Evolutionary conservation across 2,113 vertebrate genomes (phyloP).

Genomic region (Dromaius novaehollandiae): DNA sequence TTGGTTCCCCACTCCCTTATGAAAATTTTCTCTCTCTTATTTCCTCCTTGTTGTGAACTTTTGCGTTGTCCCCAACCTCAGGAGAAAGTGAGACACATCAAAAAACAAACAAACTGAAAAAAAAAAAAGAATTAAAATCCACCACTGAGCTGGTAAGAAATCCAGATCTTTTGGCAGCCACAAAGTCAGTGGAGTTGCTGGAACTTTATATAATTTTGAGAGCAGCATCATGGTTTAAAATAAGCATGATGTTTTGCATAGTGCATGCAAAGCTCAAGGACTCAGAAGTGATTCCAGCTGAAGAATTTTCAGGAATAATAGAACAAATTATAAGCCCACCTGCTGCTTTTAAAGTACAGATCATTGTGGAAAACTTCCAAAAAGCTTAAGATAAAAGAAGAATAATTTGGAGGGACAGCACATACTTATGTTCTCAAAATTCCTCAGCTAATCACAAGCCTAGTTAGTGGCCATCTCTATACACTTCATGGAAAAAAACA

Average conservation of each 20-base stretch:
- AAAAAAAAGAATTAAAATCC: background rate
- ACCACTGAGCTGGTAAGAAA: background rate
- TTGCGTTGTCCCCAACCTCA: background rate
- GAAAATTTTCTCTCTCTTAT: background rate
- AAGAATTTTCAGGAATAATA: background rate
- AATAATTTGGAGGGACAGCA: background rate
- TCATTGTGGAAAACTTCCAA: background rate
- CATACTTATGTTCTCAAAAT: background rate
- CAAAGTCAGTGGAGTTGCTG: background rate
- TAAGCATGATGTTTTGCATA: background rate
- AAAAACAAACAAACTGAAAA: background rate
- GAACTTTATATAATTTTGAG: background rate
- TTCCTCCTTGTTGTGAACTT: background rate
- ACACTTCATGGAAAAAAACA: background rate
- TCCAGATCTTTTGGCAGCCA: background rate
- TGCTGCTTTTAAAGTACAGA: background rate
- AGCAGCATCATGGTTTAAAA: background rate
- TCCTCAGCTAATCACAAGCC: background rate
- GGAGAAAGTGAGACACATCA: background rate
- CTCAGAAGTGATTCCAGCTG: background rate
- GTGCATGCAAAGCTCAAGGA: background rate
- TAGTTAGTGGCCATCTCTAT: background rate
- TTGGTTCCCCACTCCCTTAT: background rate
- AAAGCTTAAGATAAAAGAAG: background rate
- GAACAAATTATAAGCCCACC: background rate